Evolutionary conservation across 2,113 vertebrate species (phyloP), one percentile per base, ranked within the genome.

Genomic region (Junco hyemalis): DNA sequence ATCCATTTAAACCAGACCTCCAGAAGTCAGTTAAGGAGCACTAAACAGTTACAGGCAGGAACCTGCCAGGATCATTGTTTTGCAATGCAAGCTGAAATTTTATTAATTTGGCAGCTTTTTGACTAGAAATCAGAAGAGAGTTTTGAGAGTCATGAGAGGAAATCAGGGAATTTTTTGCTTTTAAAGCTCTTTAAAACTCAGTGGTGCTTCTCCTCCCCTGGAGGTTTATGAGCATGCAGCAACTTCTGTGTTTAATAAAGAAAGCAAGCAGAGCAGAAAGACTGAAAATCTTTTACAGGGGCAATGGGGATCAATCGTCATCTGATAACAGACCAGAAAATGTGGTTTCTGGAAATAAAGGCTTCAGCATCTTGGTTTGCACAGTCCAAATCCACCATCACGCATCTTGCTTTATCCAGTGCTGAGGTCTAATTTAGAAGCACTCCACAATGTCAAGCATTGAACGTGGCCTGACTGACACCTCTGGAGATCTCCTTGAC

Each of bases 201-300:
- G 79, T 8, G 6, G 44, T 90, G 29, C 11, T 86, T 21, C 48
- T 82, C 47, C 50, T 88, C 48, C 92, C 59, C 73, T n/a, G 14
- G 86, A 88, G 71, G 54, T 93, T 86, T 96, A 72, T 45, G 45
- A 81, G 28, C 45, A 53, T 42, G 63, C 25, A 36, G 60, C 48
- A 86, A 61, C 54, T 90, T 90, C 93, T 88, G 66, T 38, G 26
- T 86, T 88, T 82, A 87, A 87, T 88, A 59, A 82, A 93, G 53
- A 57, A 88, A 94, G 63, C 35, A 60, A 84, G 57, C 47, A 79
- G 54, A 88, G 50, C n/a, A 77, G 23, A 48, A 65, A 88, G 36
- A 66, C 54, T 86, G 42, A 59, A 65, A 59, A 63, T 51, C 29
- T 86, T 90, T 79, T 69, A n/a, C 42, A 57, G 50, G 38, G 48